Percentiles rank a stretch among this genome's conserved stretches.
Evolutionary conservation across 2,113 vertebrate species (phyloP).

Genomic region (Cochlearius cochlearius): DNA sequence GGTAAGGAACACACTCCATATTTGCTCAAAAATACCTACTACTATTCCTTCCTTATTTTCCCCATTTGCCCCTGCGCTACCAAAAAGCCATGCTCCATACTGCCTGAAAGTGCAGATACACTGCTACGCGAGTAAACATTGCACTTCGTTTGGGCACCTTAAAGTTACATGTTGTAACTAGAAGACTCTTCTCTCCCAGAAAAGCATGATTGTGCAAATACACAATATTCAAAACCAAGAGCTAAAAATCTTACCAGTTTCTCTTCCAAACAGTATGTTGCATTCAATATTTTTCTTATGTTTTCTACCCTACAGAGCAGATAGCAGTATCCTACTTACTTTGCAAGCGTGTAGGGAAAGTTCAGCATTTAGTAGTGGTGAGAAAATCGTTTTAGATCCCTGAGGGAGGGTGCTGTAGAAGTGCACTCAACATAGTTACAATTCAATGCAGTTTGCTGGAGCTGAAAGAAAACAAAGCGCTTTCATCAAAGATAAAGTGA

Average conservation of each 20-base stretch:
- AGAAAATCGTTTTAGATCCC: constrained; percentile 35
- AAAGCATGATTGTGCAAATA: background rate
- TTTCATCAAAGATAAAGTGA: background rate
- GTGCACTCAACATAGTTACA: background rate
- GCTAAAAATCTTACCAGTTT: background rate
- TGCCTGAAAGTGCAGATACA: background rate
- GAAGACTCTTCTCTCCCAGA: background rate
- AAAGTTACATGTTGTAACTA: background rate
- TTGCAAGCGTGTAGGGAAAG: background rate
- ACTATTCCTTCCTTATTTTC: background rate
- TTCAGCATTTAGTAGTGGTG: constrained; percentile 5
- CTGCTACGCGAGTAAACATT: rapidly evolving
- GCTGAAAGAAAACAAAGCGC: background rate
- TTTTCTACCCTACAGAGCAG: background rate
- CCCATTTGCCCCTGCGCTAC: background rate
- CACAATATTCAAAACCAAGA: background rate
- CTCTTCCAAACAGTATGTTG: background rate
- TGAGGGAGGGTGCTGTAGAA: background rate
- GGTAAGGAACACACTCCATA: background rate
- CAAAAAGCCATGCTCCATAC: background rate
- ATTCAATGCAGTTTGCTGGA: constrained; percentile 4
- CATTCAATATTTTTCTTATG: background rate
- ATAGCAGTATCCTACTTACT: background rate
- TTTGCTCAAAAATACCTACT: background rate
- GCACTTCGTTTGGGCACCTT: background rate